Base-by-base conservation (phyloP, 2,797 vertebrate genomes). In the Falco cherrug region DNA sequence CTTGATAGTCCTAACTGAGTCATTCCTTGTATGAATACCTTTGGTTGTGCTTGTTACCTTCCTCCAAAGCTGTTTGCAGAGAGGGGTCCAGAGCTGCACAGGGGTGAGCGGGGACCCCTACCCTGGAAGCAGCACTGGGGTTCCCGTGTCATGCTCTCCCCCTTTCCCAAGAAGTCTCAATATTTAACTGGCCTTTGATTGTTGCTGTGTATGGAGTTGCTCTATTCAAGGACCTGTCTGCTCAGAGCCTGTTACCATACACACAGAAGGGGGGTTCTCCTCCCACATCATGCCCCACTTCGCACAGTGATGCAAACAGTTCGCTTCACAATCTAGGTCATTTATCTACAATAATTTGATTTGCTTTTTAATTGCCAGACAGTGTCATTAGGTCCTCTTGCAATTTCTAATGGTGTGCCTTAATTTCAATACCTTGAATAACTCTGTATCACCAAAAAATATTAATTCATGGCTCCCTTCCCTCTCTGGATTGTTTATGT, bases 221-320 rank as follows among this genome's bases (percentile, higher is more conserved):
- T 81, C 4, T 41, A 57, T 50, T 70, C 37, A 18, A 1, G 10
- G 48, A 56, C 7, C n/a, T 37, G 3, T 45, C 68, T 60, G n/a
- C 65, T 78, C 45, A 64, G 20, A 86, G n/a, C 20, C 51, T 2
- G 2, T 60, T 31, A 33, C 5, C 14, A 8, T 4, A 17, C 22
- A 74, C 26, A 35, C 4, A 65, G 71, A 39, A 0, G 21, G 10
- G 17, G 8, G 3, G 2, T 13, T 64, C 2, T 70, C 6, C 29
- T 11, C 3, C 14, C 13, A 2, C 11, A 6, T 1, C 17, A 18
- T 2, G 4, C 9, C 31, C 24, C 22, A 9, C 45, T 48, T 80
- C 19, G 20, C 31, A 37, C 28, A 24, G 19, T 9, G 22, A 53
- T 10, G 2, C 15, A 35, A 84, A 39, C 21, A 31, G 15, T 67